phyloP scores from a whole-genome alignment of 2,797 vertebrate genomes.

The Syngnathus acus region DNA sequence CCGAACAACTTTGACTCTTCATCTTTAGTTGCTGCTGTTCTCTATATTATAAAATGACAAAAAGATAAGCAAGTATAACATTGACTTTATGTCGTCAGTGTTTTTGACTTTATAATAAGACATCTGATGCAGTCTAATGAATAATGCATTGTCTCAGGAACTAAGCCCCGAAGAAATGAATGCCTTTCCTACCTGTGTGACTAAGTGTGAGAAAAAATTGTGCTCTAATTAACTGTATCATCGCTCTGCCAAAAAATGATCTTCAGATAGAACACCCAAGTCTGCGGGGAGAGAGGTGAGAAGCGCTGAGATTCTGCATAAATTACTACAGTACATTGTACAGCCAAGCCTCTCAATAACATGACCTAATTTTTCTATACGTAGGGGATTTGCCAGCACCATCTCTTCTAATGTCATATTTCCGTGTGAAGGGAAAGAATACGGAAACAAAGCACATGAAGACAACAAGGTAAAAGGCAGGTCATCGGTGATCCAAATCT shows the following conservation, averaged over 20 bases:
- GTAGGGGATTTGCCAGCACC: conserved; percentile 48
- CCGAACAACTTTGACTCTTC: neutral
- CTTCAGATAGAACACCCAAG: conserved; percentile 52
- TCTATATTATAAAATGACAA: neutral
- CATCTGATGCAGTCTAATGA: conserved; percentile 15
- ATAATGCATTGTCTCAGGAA: conserved; percentile 26
- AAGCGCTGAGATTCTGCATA: conserved; percentile 60
- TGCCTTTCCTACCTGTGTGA: conserved; percentile 6
- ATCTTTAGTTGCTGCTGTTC: neutral
- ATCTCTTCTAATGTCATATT: conserved; percentile 20
- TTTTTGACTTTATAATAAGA: conserved; percentile 5
- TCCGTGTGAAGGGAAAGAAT: conserved; percentile 29
- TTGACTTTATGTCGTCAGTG: neutral
- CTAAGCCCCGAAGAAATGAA: conserved; percentile 30
- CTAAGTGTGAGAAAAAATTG: conserved; percentile 32
- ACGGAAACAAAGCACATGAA: conserved; percentile 19
- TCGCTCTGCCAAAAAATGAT: conserved; percentile 42
- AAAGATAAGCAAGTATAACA: neutral
- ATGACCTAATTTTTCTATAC: conserved; percentile 65
- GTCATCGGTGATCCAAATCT: conserved; percentile 23
- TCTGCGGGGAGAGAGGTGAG: conserved; percentile 34
- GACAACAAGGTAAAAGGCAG: conserved; percentile 29
- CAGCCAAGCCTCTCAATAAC: conserved; percentile 49
- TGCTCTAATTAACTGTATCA: conserved; percentile 60
- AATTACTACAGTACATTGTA: conserved; percentile 54